Evolutionary conservation across 1,140 invertebrate species (phyloP), one percentile per base, ranked within the genome.

Genomic region (Mylabris phalerata): DNA sequence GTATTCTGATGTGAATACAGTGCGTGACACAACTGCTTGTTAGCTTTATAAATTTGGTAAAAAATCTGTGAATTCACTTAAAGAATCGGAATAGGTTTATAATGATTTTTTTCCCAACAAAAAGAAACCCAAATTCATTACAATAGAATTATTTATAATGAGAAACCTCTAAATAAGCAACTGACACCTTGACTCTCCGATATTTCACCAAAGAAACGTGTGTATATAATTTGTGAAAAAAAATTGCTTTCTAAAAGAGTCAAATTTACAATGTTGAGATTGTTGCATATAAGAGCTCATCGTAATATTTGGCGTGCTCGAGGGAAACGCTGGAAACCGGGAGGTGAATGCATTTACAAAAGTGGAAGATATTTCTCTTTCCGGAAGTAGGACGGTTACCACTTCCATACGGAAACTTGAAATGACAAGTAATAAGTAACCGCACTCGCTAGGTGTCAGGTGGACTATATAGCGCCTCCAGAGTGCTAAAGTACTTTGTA

Each of bases 381-480:
- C 52, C 52, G 52, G 44, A 46, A 48, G 46, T 39, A 46, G 52
- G 47, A 55, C 44, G 56, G 48, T 57, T 45, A 57, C 56, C 48
- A 42, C 48, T 57, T 57, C 56, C 48, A 46, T 50, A 46, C 48
- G 48, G 56, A 57, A 57, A 50, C 48, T 57, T 50, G 48, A 57
- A 57, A 57, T 57, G 56, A 50, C 48, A 50, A 57, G 56, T 57
- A 57, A 57, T 57, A 49, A 57, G 56, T 57, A 57, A 57, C 55
- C 52, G 39, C 56, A 57, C 48, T 57, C 48, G 56, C 42, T 27
- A 57, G 56, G 56, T 57, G 56, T 50, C 56, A 50, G 56, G 56
- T 57, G 48, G 56, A 57, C 56, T 50, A 57, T 57, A 57, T 50
- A 57, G 56, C 52, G 45, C 27, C 52, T 57, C 41, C 56, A 44